Conservation (phyloP, 2,888 invertebrate species). For the Drosophila formosana region DNA sequence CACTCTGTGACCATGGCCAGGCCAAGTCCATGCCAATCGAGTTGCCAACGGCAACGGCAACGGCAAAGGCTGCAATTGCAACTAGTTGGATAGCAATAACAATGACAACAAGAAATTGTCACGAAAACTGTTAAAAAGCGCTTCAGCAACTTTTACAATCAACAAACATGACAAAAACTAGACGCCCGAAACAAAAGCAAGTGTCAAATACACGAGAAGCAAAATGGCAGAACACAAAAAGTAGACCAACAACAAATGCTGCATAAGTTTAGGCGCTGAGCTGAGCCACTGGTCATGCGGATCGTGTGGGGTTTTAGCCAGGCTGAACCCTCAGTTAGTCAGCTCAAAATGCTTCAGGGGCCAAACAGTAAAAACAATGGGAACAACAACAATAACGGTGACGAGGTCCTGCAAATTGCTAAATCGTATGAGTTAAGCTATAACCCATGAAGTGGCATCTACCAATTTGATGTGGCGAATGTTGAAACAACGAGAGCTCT, state of each 20-base stretch:
- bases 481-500: background rate
- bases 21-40: constrained; percentile 46
- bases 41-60: constrained; percentile 31
- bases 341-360: constrained; percentile 56
- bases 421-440: too few relatives aligned
- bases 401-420: too few relatives aligned
- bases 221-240: constrained; percentile 21
- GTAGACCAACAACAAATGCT: constrained; percentile 26
- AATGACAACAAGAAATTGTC: constrained; percentile 53
- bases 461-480: constrained; percentile 21
- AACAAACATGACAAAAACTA: constrained; percentile 79
- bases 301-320: constrained; percentile 25
- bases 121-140: constrained; percentile 78
- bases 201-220: constrained; percentile 62
- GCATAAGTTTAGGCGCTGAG: constrained; percentile 56
- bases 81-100: constrained; percentile 27
- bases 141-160: constrained; percentile 77
- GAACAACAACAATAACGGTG: constrained; percentile 24
- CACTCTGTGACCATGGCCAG: constrained; percentile 21
- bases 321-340: constrained; percentile 44
- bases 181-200: constrained; percentile 60
- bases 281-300: constrained; percentile 15
- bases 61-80: constrained; percentile 19
- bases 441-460: constrained; percentile 6
- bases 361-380: constrained; percentile 23